Conservation (phyloP, 2,797 vertebrate species). For the Erithacus rubecula region DNA sequence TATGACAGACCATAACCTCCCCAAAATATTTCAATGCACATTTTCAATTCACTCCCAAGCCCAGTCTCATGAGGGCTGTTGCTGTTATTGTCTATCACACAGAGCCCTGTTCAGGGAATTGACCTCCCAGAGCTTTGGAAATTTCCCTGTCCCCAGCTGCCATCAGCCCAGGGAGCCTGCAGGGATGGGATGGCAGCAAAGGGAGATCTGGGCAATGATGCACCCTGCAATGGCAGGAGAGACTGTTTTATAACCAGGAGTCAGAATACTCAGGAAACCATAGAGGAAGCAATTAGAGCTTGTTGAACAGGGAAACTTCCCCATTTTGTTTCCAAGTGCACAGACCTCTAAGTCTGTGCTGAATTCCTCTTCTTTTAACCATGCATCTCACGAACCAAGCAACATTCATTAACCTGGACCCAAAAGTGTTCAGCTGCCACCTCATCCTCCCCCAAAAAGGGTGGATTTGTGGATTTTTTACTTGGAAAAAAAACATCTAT, state of each 20-base stretch:
- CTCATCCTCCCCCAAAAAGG: not conserved
- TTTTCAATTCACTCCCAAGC: slow-evolving; percentile 17
- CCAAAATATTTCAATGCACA: slow-evolving; percentile 50
- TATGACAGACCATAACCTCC: slow-evolving; percentile 52
- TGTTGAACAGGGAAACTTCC: slow-evolving; percentile 44
- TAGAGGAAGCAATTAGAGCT: slow-evolving; percentile 57
- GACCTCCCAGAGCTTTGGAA: slow-evolving; percentile 67
- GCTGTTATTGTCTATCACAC: slow-evolving; percentile 32
- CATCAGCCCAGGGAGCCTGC: not conserved
- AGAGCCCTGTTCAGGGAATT: slow-evolving; percentile 56
- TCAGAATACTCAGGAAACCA: slow-evolving; percentile 55
- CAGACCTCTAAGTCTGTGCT: not conserved
- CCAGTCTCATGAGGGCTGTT: not conserved
- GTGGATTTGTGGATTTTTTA: not conserved
- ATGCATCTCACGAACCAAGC: not conserved
- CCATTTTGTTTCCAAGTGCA: not conserved
- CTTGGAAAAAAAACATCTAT: not conserved
- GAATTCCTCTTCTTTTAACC: not conserved
- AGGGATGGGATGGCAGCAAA: not conserved
- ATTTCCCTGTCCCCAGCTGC: slow-evolving; percentile 67
- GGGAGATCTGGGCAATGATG: not conserved
- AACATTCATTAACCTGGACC: not conserved
- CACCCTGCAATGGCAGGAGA: not conserved
- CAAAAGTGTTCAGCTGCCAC: not conserved
- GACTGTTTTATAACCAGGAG: not conserved